These are phyloP conservation scores for Nerophis ophidion DNA, from an alignment of 2,113 vertebrate species.

Conservation along the genomic window DNA sequence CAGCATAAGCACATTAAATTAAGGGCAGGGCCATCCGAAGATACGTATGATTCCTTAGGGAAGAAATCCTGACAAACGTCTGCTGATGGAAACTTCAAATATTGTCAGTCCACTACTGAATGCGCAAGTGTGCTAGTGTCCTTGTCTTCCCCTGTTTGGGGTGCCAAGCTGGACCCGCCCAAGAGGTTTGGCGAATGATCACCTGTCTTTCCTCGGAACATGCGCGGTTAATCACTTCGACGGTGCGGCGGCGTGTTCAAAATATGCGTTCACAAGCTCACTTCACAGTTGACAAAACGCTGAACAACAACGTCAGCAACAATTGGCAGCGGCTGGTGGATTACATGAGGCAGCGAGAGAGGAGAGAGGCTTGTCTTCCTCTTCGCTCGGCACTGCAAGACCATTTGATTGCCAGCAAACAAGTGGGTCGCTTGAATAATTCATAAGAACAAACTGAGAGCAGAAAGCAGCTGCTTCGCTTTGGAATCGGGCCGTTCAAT, in stretches of 20 bases:
- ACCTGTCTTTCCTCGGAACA: conserved; percentile 9
- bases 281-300: conserved; percentile 61
- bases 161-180: conserved; percentile 26
- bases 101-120: conserved; percentile 35
- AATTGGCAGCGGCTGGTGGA: conserved; percentile 45
- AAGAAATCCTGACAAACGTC: conserved; percentile 33
- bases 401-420: conserved; percentile 64
- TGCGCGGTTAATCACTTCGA: conserved; percentile 18
- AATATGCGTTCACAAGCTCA: conserved; percentile 40
- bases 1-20: conserved; percentile 41
- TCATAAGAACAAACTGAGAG: conserved; percentile 58
- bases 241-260: conserved; percentile 27
- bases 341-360: conserved; percentile 46
- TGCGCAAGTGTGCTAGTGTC: conserved; percentile 6
- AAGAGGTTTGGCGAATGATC: conserved; percentile 18
- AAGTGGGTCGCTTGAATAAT: conserved; percentile 63
- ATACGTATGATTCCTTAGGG: conserved; percentile 18
- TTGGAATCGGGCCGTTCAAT: conserved; percentile 22
- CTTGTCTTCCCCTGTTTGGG: conserved; percentile 19
- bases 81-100: conserved; percentile 31
- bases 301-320: conserved; percentile 55
- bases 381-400: conserved; percentile 47
- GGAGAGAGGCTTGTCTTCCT: conserved; percentile 26
- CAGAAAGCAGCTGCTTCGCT: conserved; percentile 44
- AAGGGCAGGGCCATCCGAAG: conserved; percentile 27